Conservation (phyloP, 2,113 vertebrate genomes). For the Danionella cerebrum region DNA sequence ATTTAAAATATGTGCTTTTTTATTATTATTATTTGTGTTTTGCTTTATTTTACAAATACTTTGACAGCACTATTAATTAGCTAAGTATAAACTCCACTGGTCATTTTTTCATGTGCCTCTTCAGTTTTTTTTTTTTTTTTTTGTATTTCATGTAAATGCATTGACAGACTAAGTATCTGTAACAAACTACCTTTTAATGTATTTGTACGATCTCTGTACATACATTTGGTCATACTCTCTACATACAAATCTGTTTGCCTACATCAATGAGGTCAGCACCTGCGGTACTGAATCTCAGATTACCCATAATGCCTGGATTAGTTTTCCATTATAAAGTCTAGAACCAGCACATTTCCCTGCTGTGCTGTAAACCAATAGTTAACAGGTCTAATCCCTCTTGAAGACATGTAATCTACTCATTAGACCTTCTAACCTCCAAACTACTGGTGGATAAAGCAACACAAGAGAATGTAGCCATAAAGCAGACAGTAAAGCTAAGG, state of each 20-base stretch:
- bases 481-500: background rate
- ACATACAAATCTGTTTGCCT: background rate
- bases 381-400: slow-evolving; percentile 23
- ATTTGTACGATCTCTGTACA: too few species aligned
- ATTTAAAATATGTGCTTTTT: too few species aligned
- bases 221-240: too few species aligned
- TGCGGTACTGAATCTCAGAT: background rate
- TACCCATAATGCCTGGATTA: background rate
- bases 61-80: too few species aligned
- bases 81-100: too few species aligned
- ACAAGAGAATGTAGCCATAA: background rate
- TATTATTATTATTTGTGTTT: too few species aligned
- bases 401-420: slow-evolving; percentile 18
- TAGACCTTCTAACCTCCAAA: slow-evolving; percentile 19
- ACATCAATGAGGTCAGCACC: background rate
- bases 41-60: too few species aligned
- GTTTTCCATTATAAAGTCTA: background rate
- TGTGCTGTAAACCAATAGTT: slow-evolving; percentile 1
- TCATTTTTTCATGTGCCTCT: too few species aligned
- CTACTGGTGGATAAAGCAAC: background rate
- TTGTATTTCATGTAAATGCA: too few species aligned
- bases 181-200: too few species aligned
- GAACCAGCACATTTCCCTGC: background rate
- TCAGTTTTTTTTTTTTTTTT: too few species aligned
- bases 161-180: too few species aligned